Evolutionary conservation across 2,797 vertebrate species (phyloP).

Genomic region (Gambusia yucatana): DNA sequence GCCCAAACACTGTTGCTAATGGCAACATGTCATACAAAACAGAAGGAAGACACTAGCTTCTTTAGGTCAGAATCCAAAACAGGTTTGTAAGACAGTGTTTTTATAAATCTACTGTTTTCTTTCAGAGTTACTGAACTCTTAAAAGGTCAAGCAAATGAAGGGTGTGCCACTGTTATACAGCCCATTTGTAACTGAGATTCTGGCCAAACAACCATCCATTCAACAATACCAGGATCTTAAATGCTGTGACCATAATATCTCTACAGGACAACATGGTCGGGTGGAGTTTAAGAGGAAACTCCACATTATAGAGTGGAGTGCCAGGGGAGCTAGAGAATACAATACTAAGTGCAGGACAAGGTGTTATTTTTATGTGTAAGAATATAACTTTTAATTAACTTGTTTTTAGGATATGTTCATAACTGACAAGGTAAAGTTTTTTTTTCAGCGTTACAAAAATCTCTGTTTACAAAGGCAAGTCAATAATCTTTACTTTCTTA

Average conservation of each 20-base stretch:
- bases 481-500: neutral
- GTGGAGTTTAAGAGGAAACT: constrained; percentile 36
- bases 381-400: neutral
- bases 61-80: constrained; percentile 1
- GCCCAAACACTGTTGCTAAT: constrained; percentile 58
- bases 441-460: neutral
- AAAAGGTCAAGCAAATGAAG: constrained; percentile 1
- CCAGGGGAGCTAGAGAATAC: constrained; percentile 20
- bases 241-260: constrained; percentile 34
- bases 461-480: neutral
- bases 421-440: too few relatives aligned
- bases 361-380: neutral
- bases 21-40: constrained; percentile 53
- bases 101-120: constrained; percentile 2
- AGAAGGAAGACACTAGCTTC: constrained; percentile 8
- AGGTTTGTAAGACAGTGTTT: neutral
- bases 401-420: neutral
- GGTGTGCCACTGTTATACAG: neutral
- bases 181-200: neutral
- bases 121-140: constrained; percentile 2
- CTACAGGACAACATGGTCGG: constrained; percentile 17
- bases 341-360: constrained; percentile 2
- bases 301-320: constrained; percentile 2
- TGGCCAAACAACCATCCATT: constrained; percentile 13
- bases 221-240: constrained; percentile 18